phyloP scores from a whole-genome alignment of 2,113 vertebrate genomes.

The Mustela nigripes region DNA sequence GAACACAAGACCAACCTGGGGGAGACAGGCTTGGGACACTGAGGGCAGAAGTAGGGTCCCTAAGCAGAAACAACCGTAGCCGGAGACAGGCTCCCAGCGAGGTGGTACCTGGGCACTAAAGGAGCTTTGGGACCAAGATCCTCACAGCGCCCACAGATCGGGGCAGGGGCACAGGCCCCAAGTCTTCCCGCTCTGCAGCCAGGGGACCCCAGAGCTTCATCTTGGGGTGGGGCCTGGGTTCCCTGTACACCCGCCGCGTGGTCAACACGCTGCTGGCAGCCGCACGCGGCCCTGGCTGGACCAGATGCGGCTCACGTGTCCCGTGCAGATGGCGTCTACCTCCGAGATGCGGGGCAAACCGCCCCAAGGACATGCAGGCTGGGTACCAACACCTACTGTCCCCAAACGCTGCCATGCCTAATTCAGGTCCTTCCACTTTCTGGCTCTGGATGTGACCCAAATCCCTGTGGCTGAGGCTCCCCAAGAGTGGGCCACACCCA shows the following conservation, averaged over 20 bases:
- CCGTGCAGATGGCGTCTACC: neutral
- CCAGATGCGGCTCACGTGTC: fast-evolving
- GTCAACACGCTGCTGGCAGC: fast-evolving
- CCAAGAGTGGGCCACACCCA: too few species aligned
- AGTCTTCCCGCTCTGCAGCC: neutral
- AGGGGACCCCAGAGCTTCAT: neutral
- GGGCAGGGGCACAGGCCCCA: neutral
- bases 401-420: neutral
- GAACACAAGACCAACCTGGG: fast-evolving
- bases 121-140: neutral
- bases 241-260: neutral
- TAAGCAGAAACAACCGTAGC: fast-evolving
- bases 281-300: neutral
- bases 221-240: neutral
- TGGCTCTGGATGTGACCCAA: neutral
- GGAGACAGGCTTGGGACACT: neutral
- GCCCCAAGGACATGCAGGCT: neutral
- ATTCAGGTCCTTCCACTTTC: neutral
- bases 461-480: fast-evolving
- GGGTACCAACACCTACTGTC: neutral
- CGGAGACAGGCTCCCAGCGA: too few species aligned
- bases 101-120: neutral
- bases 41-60: neutral
- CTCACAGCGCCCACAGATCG: fast-evolving
- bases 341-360: neutral